Base-by-base conservation (phyloP, 2,797 vertebrate species). In the Semotilus atromaculatus region DNA sequence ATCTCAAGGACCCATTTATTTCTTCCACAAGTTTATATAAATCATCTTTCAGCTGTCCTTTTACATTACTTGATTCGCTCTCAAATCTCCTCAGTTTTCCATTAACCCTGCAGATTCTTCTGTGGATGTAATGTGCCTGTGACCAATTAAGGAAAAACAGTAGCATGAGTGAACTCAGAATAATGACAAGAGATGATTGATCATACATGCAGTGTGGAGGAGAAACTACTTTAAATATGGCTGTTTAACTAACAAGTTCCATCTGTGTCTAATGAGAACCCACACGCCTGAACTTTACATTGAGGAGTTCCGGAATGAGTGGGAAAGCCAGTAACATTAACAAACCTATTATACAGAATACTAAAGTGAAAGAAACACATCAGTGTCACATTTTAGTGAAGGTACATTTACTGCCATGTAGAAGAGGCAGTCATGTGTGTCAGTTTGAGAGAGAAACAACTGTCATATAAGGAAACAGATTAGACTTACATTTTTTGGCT, bases 1-100 rank as follows among this genome's bases (percentile, higher is more conserved):
- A 91, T 53, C 66, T 80, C 31, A 90, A 72, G 55, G 90, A 90
- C 10, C 0, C 2, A 5, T 77, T 31, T 73, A 90, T 88, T 11
- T 31, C 29, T 34, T 9, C 34, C 53, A 77, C 26, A 58, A 91
- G 87, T 2, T 9, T 72, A 21, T 3, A 8, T 58, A 89, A 51
- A 2, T 81, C 29, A 5, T 0, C 23, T 38, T 83, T 78, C 45
- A 85, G 64, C 19, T 45, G 4, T n/a, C 3, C 62, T 1, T 19
- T 60, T 6, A 40, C 8, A 43, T n/a, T 5, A 1, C 31, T n/a
- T 13, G 62, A 23, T 7, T n/a, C n/a, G 1, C 6, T 13, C 14
- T 1, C 13, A 19, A 21, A 13, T 68, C 23, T 74, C 9, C 7
- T 13, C 26, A 84, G 73, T 16, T 75, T 34, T 26, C 31, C 0